A percentile compares a stretch with the other conserved stretches of the same genome.
Conservation (phyloP, 2,888 invertebrate species). For the Ferdinandea cuprea region DNA sequence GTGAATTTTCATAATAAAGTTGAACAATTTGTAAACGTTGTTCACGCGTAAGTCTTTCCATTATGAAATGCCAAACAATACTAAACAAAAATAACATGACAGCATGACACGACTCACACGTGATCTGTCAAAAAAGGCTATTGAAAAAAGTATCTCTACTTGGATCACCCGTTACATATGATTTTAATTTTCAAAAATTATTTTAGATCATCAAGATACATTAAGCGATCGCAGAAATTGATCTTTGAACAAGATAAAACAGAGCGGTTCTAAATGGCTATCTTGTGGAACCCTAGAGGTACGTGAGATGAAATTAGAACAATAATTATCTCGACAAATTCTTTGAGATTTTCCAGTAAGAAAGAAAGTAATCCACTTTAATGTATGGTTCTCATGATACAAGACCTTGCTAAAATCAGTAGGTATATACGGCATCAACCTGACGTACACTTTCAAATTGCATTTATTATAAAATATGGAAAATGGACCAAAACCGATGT, state of each 20-base stretch:
- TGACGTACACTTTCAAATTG: neutral
- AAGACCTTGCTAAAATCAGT: conserved; percentile 25
- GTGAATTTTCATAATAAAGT: too few relatives aligned
- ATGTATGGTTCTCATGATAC: conserved; percentile 3
- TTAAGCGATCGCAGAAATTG: conserved; percentile 1
- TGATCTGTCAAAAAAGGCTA: too few relatives aligned
- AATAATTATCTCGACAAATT: conserved; percentile 8
- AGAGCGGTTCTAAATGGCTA: conserved; percentile 1
- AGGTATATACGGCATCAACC: conserved; percentile 16
- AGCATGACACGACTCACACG: too few relatives aligned
- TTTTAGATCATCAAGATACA: conserved; percentile 7
- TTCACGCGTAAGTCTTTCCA: too few relatives aligned
- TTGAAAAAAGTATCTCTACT: too few relatives aligned
- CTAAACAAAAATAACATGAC: too few relatives aligned
- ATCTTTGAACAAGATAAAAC: conserved; percentile 16
- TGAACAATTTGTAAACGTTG: too few relatives aligned
- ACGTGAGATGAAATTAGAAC: neutral
- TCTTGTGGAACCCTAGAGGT: too few relatives aligned
- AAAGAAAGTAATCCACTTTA: neutral
- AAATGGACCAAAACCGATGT: conserved; percentile 3
- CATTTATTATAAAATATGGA: conserved; percentile 7
- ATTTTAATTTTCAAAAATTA: conserved; percentile 2
- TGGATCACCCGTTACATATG: too few relatives aligned
- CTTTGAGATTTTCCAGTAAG: neutral
- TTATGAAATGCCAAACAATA: too few relatives aligned